Evolutionary conservation across 2,797 vertebrate genomes (phyloP).

Genomic region (Leptoclinus maculatus): DNA sequence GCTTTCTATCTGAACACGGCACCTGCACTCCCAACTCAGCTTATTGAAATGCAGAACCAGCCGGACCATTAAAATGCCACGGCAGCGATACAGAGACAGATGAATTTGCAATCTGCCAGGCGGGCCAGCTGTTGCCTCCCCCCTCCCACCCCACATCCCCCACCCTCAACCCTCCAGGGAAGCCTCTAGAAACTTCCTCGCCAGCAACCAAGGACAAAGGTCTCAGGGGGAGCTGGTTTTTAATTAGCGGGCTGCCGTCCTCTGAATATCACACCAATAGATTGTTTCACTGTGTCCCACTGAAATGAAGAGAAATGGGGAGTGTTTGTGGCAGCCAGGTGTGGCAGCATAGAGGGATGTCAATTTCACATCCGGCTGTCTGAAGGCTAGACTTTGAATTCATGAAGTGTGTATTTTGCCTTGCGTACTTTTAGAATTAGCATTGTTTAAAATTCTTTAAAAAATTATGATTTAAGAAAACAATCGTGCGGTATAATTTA

Average conservation of each 20-base stretch:
- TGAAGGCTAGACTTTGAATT: constrained; percentile 12
- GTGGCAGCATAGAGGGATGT: constrained; percentile 19
- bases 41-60: constrained; percentile 75
- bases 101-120: constrained; percentile 77
- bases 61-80: constrained; percentile 75
- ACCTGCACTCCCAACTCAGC: constrained; percentile 23
- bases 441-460: background rate
- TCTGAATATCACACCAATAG: constrained; percentile 67
- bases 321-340: constrained; percentile 42
- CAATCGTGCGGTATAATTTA: no score
- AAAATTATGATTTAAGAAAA: no score
- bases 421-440: background rate
- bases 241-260: constrained; percentile 72
- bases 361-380: constrained; percentile 4
- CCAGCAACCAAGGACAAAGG: constrained; percentile 74
- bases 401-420: constrained; percentile 11
- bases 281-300: constrained; percentile 48
- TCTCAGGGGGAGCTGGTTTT: constrained; percentile 67
- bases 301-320: constrained; percentile 52
- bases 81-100: constrained; percentile 71
- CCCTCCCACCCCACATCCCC: constrained; percentile 27
- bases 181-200: constrained; percentile 66
- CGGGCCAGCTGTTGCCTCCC: constrained; percentile 74
- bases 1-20: constrained; percentile 20
- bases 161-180: constrained; percentile 68